A percentile compares a stretch with the other conserved stretches of the same genome.
Conservation (phyloP, 2,888 invertebrate genomes). For the Bugula neritina region DNA sequence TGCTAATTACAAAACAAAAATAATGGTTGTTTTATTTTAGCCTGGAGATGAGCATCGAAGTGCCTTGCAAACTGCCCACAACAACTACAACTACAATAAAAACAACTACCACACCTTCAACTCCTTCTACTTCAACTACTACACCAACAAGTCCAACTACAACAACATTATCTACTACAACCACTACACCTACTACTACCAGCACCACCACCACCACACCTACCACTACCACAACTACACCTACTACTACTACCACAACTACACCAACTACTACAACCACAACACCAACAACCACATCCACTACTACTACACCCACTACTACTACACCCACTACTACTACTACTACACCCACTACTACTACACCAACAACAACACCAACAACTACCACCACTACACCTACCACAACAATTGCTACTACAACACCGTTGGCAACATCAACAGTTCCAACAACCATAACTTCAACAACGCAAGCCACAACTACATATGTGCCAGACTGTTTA, state of each 20-base stretch:
- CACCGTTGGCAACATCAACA: not conserved
- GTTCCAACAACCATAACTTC: not conserved
- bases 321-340: conserved; percentile 9
- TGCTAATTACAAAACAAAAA: too few relatives aligned
- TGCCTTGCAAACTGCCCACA: not conserved
- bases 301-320: not conserved
- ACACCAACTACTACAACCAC: conserved; percentile 3
- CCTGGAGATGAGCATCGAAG: not conserved
- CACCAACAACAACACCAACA: not conserved
- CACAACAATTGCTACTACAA: not conserved
- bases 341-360: not conserved
- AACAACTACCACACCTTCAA: not conserved
- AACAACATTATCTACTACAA: not conserved
- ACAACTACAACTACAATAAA: not conserved
- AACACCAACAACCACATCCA: not conserved
- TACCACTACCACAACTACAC: not conserved
- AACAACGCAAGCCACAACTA: not conserved
- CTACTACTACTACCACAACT: conserved; percentile 6
- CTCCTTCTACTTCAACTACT: not conserved
- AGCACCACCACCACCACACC: not conserved
- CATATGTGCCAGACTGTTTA: not conserved
- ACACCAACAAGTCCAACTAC: not conserved
- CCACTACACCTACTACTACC: not conserved
- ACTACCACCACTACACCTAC: not conserved
- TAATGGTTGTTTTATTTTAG: too few relatives aligned